Percentiles rank a stretch among this genome's conserved stretches.
Conservation (phyloP, 2,888 invertebrate genomes). For the Clostera curtula region DNA sequence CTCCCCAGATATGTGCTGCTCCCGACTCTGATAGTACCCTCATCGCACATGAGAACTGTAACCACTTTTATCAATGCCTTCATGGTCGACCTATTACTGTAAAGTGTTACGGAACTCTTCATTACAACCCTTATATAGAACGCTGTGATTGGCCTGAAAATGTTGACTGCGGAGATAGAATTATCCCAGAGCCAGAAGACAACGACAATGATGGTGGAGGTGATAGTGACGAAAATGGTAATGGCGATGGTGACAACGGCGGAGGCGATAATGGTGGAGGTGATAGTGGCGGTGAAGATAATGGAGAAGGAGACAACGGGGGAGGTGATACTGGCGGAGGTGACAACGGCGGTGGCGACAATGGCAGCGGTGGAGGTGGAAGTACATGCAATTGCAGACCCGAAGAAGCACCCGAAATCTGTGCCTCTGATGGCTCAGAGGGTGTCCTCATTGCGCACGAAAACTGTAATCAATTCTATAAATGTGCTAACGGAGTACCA, state of each 20-base stretch:
- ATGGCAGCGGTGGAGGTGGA: background rate
- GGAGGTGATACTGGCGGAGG: background rate
- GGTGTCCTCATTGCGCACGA: constrained; percentile 29
- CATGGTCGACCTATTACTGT: constrained; percentile 19
- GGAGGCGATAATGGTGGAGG: constrained; percentile 6
- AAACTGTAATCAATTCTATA: too few relatives aligned
- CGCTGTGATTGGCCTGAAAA: constrained; percentile 25
- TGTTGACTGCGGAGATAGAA: constrained; percentile 26
- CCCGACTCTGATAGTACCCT: constrained; percentile 15
- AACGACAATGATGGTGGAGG: constrained; percentile 2
- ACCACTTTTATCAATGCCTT: constrained; percentile 26
- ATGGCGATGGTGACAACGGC: background rate
- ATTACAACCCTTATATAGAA: constrained; percentile 23
- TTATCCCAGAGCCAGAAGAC: constrained; percentile 10
- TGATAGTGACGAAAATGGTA: background rate
- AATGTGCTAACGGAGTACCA: constrained; percentile 20
- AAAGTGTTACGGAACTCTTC: constrained; percentile 12
- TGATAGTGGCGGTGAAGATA: constrained; percentile 7
- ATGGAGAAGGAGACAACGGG: too few relatives aligned
- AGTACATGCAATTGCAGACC: constrained; percentile 24
- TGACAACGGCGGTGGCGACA: background rate
- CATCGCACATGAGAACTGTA: constrained; percentile 30
- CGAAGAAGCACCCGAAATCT: constrained; percentile 24
- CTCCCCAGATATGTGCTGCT: constrained; percentile 25
- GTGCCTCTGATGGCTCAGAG: constrained; percentile 23